phyloP scores from a whole-genome alignment of 2,797 vertebrate genomes.

The Halcyon badia region DNA sequence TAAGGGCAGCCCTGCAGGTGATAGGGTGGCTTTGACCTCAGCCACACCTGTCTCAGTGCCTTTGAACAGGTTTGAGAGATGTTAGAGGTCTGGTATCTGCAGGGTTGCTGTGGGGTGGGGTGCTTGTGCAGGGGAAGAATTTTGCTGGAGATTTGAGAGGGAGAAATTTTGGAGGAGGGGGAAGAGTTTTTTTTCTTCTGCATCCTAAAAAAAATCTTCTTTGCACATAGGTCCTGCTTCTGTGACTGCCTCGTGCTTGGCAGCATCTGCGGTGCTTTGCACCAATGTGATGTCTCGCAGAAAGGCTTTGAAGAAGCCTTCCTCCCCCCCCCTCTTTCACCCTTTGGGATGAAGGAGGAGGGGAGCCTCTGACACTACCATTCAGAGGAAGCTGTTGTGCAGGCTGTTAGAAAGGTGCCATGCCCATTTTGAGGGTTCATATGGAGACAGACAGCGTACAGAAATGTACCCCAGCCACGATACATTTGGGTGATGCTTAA shows the following conservation, averaged over 20 bases:
- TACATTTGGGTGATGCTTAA: not conserved
- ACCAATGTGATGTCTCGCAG: not conserved
- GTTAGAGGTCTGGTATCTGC: not conserved
- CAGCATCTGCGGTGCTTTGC: not conserved
- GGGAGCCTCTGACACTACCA: not conserved
- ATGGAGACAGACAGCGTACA: not conserved
- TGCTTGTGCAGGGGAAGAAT: not conserved
- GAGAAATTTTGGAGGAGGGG: not conserved
- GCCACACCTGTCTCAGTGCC: not conserved
- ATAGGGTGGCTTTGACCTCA: not conserved
- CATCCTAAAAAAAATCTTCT: not conserved
- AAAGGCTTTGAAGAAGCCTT: not conserved
- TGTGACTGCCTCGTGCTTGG: accelerated
- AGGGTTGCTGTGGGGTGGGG: not conserved
- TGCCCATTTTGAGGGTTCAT: not conserved
- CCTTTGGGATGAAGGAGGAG: not conserved
- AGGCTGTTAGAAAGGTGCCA: not conserved
- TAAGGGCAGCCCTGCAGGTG: not conserved
- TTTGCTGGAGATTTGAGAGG: not conserved
- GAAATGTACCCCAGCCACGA: not conserved
- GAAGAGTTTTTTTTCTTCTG: not conserved
- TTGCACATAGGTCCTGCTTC: not conserved
- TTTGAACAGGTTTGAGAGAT: not conserved
- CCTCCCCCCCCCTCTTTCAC: accelerated
- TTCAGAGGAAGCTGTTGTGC: not conserved